Evolutionary conservation across 2,113 vertebrate genomes (phyloP), one percentile per base, ranked within the genome.

Genomic region (Tinamus guttatus): DNA sequence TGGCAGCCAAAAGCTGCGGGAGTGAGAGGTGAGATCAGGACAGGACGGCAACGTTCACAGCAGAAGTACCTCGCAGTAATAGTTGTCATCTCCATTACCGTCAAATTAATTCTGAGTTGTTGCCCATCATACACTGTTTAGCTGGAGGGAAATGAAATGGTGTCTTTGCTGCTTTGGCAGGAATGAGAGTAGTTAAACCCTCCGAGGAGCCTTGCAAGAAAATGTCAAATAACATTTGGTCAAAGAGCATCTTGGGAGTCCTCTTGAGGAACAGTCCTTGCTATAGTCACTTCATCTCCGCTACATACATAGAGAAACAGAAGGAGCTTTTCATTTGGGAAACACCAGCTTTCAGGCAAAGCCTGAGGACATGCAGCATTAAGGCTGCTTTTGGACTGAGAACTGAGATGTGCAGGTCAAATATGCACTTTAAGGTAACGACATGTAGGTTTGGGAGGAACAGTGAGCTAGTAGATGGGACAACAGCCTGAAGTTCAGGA

Each of bases 41-140:
- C 85, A 74, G 34, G 45, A 82, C 70, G 59, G 73, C 54, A 71
- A 54, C 47, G 56, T 47, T 85, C 79, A 56, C 63, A 89, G 80
- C 82, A 93, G 81, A 94, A 95, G 95, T 95, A 95, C 79, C 85
- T 94, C 85, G 74, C 85, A 90, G 93, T 63, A 93, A 91, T 22
- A 87, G 52, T 13, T 93, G 95, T 87, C 92, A 93, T 87, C 81
- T 89, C 81, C 92, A 73, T 95, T 94, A 81, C 60, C 85, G 62
- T 93, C 93, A 88, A 87, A 81, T 81, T 89, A 96, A 71, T 47
- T 63, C 84, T 83, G 19, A 96, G 9, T 76, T 79, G 82, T 52
- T 87, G 96, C 91, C 86, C 90, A 78, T 70, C 85, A n/a, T 59
- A 73, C 63, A 28, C n/a, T 40, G 83, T 51, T 89, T 76, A 76